These are phyloP conservation scores for Anthonomus grandis DNA, from an alignment of 1,140 invertebrate genomes.

Conservation along the genomic window DNA sequence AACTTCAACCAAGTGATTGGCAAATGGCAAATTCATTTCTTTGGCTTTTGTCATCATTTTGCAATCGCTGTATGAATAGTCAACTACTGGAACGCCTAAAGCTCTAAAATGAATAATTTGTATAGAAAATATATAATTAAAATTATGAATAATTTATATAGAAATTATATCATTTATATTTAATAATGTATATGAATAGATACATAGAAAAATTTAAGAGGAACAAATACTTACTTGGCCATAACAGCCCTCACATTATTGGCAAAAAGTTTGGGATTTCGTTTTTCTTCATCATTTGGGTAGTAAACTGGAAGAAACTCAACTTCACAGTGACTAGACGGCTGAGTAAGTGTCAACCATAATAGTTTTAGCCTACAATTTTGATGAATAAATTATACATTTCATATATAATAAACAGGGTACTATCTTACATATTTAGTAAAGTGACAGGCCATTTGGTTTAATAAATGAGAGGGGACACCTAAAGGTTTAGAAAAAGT, in stretches of 20 bases:
- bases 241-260: slow-evolving; percentile 86
- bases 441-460: too few relatives aligned
- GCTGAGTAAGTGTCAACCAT: slow-evolving; percentile 88
- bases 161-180: too few relatives aligned
- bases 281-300: slow-evolving; percentile 81
- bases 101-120: slow-evolving; percentile 63
- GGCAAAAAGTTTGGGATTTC: slow-evolving; percentile 86
- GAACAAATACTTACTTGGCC: slow-evolving; percentile 77
- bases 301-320: slow-evolving; percentile 92
- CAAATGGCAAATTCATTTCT: slow-evolving; percentile 72
- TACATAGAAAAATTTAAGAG: not conserved
- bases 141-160: not conserved
- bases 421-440: not conserved
- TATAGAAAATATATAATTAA: slow-evolving; percentile 1
- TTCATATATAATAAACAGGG: too few relatives aligned
- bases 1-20: slow-evolving; percentile 71
- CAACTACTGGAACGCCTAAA: slow-evolving; percentile 77
- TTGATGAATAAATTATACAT: not conserved
- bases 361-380: slow-evolving; percentile 74
- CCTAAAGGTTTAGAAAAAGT: too few relatives aligned
- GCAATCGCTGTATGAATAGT: slow-evolving; percentile 92
- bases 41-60: slow-evolving; percentile 78
- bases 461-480: too few relatives aligned
- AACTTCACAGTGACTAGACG: slow-evolving; percentile 87
- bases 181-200: too few relatives aligned